Evolutionary conservation across 2,797 vertebrate species (phyloP), one percentile per base, ranked within the genome.

Genomic region (Adrianichthys oophorus): DNA sequence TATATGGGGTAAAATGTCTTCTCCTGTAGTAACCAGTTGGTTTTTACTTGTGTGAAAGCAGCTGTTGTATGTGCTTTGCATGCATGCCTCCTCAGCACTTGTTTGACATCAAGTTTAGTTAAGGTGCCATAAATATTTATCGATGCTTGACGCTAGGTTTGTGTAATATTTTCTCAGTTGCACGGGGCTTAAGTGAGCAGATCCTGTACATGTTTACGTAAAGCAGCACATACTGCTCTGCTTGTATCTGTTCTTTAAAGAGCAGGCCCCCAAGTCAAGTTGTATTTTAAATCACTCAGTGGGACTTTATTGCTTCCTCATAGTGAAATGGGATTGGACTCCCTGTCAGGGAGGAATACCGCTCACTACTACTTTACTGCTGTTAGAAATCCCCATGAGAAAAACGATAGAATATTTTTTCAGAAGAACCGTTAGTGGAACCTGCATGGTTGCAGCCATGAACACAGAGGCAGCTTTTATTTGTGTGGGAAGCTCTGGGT

Each of bases 281-380:
- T 62, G 65, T 52, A 70, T 69, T 74, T 79, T 83, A 83, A 90
- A 86, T 86, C 81, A 79, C 72, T 74, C 71, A 15, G 53, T 60
- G 68, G 64, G 69, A 43, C 65, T 80, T 88, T 84, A 85, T 81
- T 66, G 72, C 87, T 88, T 89, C 80, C 80, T 80, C 65, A 62
- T 65, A 62, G 68, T 73, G 80, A 83, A 84, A 90, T 68, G 55
- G 79, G 80, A 79, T 79, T 56, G 76, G 57, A 61, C 67, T 78
- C 62, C 70, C 79, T 74, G 72, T 80, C 63, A 41, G 67, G 68
- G 72, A 76, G 78, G 81, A 81, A 81, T 78, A 79, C 72, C 59
- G 67, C 54, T 14, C 56, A 77, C 32, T 37, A 70, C 68, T 64
- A 62, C 56, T 65, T 72, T 62, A 41, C 70, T 46, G 56, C 54